Evolutionary conservation across 2,113 vertebrate genomes (phyloP).

Genomic region (Octodon degus): DNA sequence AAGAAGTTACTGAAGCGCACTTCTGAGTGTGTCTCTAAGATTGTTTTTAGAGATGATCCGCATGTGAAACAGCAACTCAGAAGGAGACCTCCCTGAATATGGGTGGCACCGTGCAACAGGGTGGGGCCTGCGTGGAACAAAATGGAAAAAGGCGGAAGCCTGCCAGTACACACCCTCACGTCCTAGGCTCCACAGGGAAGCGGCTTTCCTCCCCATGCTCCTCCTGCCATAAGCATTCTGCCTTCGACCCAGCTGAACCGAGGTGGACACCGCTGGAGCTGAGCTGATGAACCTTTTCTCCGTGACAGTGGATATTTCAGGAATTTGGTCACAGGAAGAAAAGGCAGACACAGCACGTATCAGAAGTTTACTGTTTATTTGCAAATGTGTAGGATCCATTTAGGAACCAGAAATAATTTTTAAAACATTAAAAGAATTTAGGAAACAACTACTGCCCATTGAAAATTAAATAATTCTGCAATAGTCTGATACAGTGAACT

Average conservation of each 20-base stretch:
- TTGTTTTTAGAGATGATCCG: neutral
- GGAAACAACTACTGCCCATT: neutral
- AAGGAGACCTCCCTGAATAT: neutral
- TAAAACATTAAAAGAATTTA: slow-evolving; percentile 38
- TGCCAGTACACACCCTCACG: no score
- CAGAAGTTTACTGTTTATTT: slow-evolving; percentile 40
- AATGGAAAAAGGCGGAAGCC: neutral
- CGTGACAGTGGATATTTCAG: neutral
- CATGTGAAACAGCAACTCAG: neutral
- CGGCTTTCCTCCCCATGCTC: neutral
- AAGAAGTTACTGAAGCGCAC: neutral
- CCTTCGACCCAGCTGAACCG: neutral
- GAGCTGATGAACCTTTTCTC: neutral
- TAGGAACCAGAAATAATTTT: neutral
- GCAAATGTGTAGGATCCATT: slow-evolving; percentile 8
- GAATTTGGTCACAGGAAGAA: neutral
- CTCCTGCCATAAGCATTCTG: neutral
- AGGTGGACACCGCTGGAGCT: neutral
- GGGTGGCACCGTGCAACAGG: neutral
- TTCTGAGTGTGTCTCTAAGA: neutral
- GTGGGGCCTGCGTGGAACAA: neutral
- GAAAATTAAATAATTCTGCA: slow-evolving; percentile 47
- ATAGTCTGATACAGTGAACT: slow-evolving; percentile 33
- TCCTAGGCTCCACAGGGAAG: neutral
- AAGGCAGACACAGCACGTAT: neutral